Evolutionary conservation across 2,888 invertebrate species (phyloP).

Genomic region (Theretra japonica): DNA sequence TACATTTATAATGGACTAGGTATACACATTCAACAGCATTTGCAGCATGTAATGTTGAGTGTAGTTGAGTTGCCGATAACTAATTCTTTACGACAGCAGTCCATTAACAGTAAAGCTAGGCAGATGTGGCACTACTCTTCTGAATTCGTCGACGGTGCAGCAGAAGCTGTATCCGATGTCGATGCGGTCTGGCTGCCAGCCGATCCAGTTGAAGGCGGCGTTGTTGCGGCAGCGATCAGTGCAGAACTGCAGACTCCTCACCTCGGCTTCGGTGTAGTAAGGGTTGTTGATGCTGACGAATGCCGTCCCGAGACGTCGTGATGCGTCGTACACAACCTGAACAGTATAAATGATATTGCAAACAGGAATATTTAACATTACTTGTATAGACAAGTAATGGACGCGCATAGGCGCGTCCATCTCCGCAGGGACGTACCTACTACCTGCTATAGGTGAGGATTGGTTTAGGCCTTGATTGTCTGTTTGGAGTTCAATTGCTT

Average conservation of each 20-base stretch:
- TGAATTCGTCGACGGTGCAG: slow-evolving; percentile 85
- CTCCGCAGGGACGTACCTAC: too few relatives aligned
- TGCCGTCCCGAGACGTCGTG: slow-evolving; percentile 79
- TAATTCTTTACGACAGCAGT: slow-evolving; percentile 56
- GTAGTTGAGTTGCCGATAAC: not conserved
- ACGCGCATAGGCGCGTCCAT: too few relatives aligned
- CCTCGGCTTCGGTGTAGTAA: slow-evolving; percentile 71
- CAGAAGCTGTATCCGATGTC: slow-evolving; percentile 86
- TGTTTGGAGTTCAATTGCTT: too few relatives aligned
- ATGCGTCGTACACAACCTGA: slow-evolving; percentile 83
- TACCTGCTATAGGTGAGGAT: too few relatives aligned
- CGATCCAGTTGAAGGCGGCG: slow-evolving; percentile 84
- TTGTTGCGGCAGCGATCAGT: slow-evolving; percentile 83
- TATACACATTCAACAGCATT: not conserved
- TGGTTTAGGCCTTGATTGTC: too few relatives aligned
- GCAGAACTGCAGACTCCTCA: slow-evolving; percentile 77
- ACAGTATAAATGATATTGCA: slow-evolving; percentile 21
- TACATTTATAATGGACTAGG: too few relatives aligned
- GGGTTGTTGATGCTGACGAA: slow-evolving; percentile 88
- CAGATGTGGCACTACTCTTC: slow-evolving; percentile 79
- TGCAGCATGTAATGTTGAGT: not conserved
- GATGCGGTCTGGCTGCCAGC: slow-evolving; percentile 80
- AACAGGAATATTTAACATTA: not conserved
- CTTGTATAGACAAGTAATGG: too few relatives aligned
- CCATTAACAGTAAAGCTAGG: slow-evolving; percentile 79